Percentiles rank a stretch among this genome's conserved stretches.
Conservation (phyloP, 2,888 invertebrate genomes). For the Dione vanillae region DNA sequence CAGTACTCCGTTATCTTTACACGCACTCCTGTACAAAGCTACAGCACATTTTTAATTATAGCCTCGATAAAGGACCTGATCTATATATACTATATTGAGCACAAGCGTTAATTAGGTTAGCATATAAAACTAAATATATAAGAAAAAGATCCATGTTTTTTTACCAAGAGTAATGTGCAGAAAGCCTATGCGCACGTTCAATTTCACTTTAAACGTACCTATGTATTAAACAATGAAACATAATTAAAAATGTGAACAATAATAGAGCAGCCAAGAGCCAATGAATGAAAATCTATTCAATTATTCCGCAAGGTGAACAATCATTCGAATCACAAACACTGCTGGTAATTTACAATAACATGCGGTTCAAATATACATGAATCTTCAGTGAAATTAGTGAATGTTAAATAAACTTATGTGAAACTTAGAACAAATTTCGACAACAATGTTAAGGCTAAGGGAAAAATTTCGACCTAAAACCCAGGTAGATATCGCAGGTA, state of each 20-base stretch:
- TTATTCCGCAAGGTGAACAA: slow-evolving; percentile 21
- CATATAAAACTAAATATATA: not conserved
- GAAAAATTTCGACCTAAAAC: slow-evolving; percentile 42
- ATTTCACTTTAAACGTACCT: slow-evolving; percentile 15
- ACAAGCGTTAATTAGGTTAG: no score
- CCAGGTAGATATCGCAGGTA: slow-evolving; percentile 40
- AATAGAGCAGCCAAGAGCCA: slow-evolving; percentile 9
- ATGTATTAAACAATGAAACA: slow-evolving; percentile 16
- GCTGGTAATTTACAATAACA: slow-evolving; percentile 19
- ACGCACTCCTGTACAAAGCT: slow-evolving; percentile 32
- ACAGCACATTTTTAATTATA: slow-evolving; percentile 9
- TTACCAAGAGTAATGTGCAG: not conserved
- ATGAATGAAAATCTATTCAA: slow-evolving; percentile 24
- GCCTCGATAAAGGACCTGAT: not conserved
- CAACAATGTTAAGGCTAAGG: slow-evolving; percentile 29
- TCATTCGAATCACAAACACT: slow-evolving; percentile 24
- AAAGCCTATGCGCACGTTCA: not conserved
- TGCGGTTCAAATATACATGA: slow-evolving; percentile 1
- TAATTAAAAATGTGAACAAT: slow-evolving; percentile 24
- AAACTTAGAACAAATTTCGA: slow-evolving; percentile 22
- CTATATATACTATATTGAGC: not conserved
- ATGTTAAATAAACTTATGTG: not conserved
- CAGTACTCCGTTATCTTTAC: slow-evolving; percentile 57
- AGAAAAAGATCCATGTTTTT: no score
- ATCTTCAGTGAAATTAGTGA: not conserved